phyloP scores from a whole-genome alignment of 1,140 invertebrate genomes.

The Caenorhabditis brenneri region DNA sequence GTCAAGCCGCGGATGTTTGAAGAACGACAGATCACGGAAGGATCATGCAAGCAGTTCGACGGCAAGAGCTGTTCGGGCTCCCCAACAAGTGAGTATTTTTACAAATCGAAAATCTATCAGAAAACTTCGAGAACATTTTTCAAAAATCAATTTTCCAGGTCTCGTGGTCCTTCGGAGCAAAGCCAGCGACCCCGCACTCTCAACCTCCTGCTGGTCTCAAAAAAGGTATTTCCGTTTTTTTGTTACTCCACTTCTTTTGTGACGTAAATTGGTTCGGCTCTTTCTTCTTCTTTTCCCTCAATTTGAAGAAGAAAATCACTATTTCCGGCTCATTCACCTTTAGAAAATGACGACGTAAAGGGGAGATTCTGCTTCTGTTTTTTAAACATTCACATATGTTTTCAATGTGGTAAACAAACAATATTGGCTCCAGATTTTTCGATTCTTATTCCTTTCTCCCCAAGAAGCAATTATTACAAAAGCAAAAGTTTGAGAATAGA shows the following conservation, averaged over 20 bases:
- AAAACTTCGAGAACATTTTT: not conserved
- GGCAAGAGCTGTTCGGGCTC: conserved; percentile 15
- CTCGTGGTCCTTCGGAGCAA: conserved; percentile 48
- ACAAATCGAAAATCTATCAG: not conserved
- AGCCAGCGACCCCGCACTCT: conserved; percentile 45
- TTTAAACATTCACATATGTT: conserved; percentile 27
- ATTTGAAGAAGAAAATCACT: conserved; percentile 29
- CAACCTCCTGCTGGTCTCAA: conserved; percentile 38
- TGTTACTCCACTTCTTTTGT: not conserved
- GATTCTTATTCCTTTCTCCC: not conserved
- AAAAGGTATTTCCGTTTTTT: conserved; percentile 35
- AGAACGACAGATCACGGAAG: conserved; percentile 27
- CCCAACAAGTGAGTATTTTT: conserved; percentile 27
- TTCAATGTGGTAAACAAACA: conserved; percentile 13
- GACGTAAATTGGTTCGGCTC: conserved; percentile 11
- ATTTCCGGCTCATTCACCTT: conserved; percentile 6
- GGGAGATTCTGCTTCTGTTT: not conserved
- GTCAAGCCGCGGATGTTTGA: conserved; percentile 29
- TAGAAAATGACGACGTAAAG: not conserved
- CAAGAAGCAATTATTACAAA: not conserved
- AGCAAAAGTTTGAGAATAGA: not conserved
- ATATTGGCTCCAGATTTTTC: conserved; percentile 32
- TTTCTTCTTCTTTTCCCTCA: too few relatives aligned
- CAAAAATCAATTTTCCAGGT: conserved; percentile 35
- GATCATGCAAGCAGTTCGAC: conserved; percentile 30